phyloP scores from a whole-genome alignment of 1,140 invertebrate genomes.

The Drosophila littoralis region DNA sequence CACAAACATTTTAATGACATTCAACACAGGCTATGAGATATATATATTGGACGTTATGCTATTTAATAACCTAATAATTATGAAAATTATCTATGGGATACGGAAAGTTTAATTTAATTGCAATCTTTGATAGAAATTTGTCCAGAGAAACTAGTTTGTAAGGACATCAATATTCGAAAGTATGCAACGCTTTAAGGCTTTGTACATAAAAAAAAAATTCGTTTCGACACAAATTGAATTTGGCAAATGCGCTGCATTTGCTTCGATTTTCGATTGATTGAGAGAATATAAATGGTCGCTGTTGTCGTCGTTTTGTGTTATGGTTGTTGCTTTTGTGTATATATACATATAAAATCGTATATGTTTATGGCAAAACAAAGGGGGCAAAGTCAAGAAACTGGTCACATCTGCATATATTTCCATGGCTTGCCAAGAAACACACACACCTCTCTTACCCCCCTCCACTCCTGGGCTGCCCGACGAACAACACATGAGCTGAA shows the following conservation, averaged over 20 bases:
- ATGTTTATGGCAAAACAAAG: conserved; percentile 78
- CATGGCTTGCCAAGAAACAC: conserved; percentile 17
- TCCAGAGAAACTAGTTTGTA: too few relatives aligned
- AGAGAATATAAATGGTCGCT: conserved; percentile 60
- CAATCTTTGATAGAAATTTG: too few relatives aligned
- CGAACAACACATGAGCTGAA: conserved; percentile 54
- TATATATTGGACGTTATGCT: too few relatives aligned
- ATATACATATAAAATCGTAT: conserved; percentile 58
- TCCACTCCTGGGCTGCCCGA: not conserved
- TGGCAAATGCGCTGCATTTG: conserved; percentile 65
- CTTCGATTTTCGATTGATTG: conserved; percentile 66
- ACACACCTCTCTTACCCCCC: not conserved
- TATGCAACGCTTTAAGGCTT: conserved; percentile 50
- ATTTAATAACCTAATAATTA: too few relatives aligned
- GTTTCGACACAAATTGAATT: conserved; percentile 55
- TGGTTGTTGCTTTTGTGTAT: conserved; percentile 44
- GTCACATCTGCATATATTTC: conserved; percentile 77
- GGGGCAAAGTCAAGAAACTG: conserved; percentile 64
- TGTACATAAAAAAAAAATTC: conserved; percentile 34
- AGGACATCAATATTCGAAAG: conserved; percentile 30
- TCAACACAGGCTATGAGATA: too few relatives aligned
- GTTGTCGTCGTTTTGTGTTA: conserved; percentile 50
- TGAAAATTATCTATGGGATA: too few relatives aligned
- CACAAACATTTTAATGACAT: too few relatives aligned
- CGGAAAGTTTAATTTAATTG: too few relatives aligned